Evolutionary conservation across 2,113 vertebrate genomes (phyloP).

Genomic region (Pteronura brasiliensis): DNA sequence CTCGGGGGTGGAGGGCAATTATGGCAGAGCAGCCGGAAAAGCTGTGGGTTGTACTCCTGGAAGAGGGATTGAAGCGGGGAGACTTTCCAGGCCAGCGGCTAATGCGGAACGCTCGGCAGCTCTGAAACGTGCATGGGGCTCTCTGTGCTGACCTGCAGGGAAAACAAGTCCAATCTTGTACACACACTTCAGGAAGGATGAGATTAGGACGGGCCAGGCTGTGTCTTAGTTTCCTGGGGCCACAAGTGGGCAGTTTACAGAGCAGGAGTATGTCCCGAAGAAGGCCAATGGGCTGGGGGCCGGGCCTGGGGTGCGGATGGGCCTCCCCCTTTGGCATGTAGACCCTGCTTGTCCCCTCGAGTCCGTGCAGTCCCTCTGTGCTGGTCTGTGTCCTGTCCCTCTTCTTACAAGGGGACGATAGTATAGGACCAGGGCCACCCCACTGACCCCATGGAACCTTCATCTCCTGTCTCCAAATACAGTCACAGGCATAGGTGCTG

Average conservation of each 20-base stretch:
- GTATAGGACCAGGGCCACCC: not conserved
- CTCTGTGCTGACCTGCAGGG: not conserved
- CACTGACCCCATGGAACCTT: not conserved
- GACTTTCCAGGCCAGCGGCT: not conserved
- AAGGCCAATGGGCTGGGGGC: not conserved
- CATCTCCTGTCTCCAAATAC: not conserved
- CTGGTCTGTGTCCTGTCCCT: not conserved
- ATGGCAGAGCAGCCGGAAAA: not conserved
- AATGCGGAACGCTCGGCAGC: not conserved
- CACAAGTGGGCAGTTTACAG: not conserved
- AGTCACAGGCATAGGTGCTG: not conserved
- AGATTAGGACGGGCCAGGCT: not conserved
- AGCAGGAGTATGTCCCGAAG: accelerated
- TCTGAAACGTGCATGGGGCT: not conserved
- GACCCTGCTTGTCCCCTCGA: not conserved
- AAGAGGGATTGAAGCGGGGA: not conserved
- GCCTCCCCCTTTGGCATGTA: not conserved
- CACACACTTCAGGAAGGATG: not conserved
- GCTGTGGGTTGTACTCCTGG: not conserved
- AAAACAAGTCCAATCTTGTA: too few species aligned
- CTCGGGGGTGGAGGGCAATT: not conserved
- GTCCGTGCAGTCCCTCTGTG: not conserved
- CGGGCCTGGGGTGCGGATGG: accelerated
- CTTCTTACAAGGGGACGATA: not conserved
- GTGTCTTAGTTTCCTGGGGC: not conserved